phyloP scores from a whole-genome alignment of 2,888 invertebrate genomes.

The Sinelater perroti region DNA sequence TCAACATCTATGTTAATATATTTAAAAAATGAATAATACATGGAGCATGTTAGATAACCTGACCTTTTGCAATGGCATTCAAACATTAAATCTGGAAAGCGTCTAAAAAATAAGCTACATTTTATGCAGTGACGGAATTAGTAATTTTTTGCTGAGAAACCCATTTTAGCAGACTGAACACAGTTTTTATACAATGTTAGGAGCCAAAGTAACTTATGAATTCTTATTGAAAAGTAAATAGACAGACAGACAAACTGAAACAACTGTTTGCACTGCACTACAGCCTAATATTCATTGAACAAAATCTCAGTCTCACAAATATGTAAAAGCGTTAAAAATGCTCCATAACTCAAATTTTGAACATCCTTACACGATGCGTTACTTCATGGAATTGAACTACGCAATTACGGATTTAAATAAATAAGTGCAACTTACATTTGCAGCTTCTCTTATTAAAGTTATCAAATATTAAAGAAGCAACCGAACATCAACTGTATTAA shows the following conservation, averaged over 20 bases:
- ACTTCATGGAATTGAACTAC: slow-evolving; percentile 24
- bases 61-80: no score
- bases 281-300: slow-evolving; percentile 23
- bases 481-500: slow-evolving; percentile 17
- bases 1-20: no score
- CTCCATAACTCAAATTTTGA: not conserved
- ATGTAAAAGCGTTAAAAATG: slow-evolving; percentile 22
- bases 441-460: slow-evolving; percentile 24
- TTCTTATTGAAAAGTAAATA: not conserved
- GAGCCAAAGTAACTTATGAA: not conserved
- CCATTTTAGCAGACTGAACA: slow-evolving; percentile 1
- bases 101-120: no score
- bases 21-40: no score
- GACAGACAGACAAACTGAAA: not conserved
- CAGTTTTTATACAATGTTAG: not conserved
- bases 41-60: no score
- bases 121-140: no score
- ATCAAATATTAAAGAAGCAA: slow-evolving; percentile 28
- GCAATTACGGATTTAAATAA: slow-evolving; percentile 24
- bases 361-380: no score
- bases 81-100: no score
- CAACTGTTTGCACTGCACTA: slow-evolving; percentile 1
- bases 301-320: slow-evolving; percentile 32
- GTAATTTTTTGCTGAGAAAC: no score
- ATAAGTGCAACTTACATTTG: slow-evolving; percentile 26